Conservation (phyloP, 2,113 vertebrate genomes). For the Sorex araneus region DNA sequence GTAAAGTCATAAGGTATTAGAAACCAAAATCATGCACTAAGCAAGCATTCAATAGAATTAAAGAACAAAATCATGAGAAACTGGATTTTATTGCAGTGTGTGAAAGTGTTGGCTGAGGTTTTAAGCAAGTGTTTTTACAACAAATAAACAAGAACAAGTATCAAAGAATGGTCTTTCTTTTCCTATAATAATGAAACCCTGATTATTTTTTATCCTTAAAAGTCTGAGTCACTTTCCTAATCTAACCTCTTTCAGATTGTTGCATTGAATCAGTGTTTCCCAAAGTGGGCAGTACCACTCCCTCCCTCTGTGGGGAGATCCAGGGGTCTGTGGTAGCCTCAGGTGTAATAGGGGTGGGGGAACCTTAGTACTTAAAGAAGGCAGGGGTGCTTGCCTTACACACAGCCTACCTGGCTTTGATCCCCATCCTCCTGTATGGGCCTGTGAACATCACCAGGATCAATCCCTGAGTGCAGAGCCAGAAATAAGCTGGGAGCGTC, state of each 20-base stretch:
- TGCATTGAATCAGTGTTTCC: slow-evolving; percentile 3
- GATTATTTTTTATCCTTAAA: slow-evolving; percentile 41
- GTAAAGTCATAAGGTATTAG: slow-evolving; percentile 16
- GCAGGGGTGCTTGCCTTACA: too few species aligned
- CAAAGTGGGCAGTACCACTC: too few species aligned
- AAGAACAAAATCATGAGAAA: slow-evolving; percentile 44
- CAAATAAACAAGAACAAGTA: neutral
- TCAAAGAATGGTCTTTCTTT: neutral
- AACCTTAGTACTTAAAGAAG: too few species aligned
- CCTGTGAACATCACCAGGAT: too few species aligned
- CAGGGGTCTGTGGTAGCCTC: too few species aligned
- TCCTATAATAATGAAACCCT: slow-evolving; percentile 56
- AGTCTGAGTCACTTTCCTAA: too few species aligned
- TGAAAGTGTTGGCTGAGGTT: slow-evolving; percentile 51
- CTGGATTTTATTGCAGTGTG: neutral
- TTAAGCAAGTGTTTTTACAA: slow-evolving; percentile 28
- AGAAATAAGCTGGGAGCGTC: too few species aligned
- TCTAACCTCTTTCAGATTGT: slow-evolving; percentile 54
- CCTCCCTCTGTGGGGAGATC: too few species aligned
- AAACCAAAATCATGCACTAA: slow-evolving; percentile 8
- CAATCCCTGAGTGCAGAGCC: too few species aligned
- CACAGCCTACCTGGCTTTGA: too few species aligned
- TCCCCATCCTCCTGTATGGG: too few species aligned
- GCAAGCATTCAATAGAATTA: slow-evolving; percentile 37
- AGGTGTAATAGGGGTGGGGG: too few species aligned